Evolutionary conservation across 2,113 vertebrate genomes (phyloP).

Genomic region (Formicarius rufipectus): DNA sequence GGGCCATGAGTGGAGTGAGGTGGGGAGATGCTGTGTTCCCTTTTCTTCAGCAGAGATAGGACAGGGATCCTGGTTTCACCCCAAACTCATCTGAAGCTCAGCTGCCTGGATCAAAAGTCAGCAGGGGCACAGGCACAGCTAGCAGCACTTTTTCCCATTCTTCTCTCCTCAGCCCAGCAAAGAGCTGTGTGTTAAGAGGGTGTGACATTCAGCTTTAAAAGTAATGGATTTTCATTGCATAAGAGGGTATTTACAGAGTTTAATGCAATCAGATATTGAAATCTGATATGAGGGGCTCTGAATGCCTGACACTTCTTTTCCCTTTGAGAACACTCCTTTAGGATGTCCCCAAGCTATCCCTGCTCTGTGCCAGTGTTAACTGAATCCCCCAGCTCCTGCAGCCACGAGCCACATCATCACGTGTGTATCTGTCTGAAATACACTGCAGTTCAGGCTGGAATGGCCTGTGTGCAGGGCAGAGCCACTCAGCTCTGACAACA

Average conservation of each 20-base stretch:
- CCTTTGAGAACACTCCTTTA: neutral
- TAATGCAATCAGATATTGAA: neutral
- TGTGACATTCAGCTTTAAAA: neutral
- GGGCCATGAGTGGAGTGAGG: neutral
- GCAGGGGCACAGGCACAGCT: neutral
- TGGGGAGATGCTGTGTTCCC: neutral
- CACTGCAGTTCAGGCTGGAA: neutral
- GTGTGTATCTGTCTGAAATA: rapidly evolving
- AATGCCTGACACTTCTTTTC: neutral
- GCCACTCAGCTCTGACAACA: neutral
- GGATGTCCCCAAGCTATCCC: neutral
- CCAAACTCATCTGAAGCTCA: neutral
- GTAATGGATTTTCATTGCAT: neutral
- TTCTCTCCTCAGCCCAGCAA: neutral
- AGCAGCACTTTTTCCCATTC: rapidly evolving
- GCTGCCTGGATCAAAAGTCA: neutral
- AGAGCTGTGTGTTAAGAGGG: neutral
- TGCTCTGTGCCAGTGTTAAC: neutral
- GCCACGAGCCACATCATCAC: neutral
- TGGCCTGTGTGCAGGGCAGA: neutral
- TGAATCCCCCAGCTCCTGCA: neutral
- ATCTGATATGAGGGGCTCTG: neutral
- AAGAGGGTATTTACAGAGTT: neutral
- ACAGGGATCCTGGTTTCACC: neutral
- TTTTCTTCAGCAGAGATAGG: neutral